These are phyloP conservation scores for Drosophila kanapiae DNA, from an alignment of 1,140 invertebrate species.

Conservation along the genomic window DNA sequence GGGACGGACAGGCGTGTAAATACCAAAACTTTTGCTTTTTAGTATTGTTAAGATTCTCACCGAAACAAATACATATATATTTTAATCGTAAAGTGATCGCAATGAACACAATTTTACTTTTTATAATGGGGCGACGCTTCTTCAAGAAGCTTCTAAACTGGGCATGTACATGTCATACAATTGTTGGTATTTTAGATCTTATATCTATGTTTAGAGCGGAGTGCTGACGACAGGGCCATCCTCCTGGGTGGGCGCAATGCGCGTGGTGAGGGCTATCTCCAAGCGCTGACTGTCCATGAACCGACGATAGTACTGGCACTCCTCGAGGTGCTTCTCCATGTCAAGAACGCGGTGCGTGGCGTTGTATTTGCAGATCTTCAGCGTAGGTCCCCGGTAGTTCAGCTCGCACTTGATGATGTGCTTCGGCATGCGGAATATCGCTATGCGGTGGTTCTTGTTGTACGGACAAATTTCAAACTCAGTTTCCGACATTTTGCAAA, in stretches of 20 bases:
- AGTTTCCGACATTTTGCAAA: slow-evolving; percentile 54
- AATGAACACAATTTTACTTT: background rate
- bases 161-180: background rate
- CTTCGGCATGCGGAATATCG: slow-evolving; percentile 62
- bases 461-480: slow-evolving; percentile 65
- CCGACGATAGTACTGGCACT: slow-evolving; percentile 49
- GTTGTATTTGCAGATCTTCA: slow-evolving; percentile 73
- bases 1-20: slow-evolving; percentile 38
- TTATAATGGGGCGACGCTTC: background rate
- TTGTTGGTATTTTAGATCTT: background rate
- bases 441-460: slow-evolving; percentile 57
- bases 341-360: slow-evolving; percentile 69
- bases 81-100: slow-evolving; percentile 15
- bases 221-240: slow-evolving; percentile 5
- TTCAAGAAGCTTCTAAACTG: slow-evolving; percentile 12
- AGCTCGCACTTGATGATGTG: slow-evolving; percentile 71
- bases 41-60: slow-evolving; percentile 22
- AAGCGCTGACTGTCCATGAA: slow-evolving; percentile 10
- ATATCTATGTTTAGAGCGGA: background rate
- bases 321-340: slow-evolving; percentile 65
- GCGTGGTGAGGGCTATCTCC: slow-evolving; percentile 7
- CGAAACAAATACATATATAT: slow-evolving; percentile 21
- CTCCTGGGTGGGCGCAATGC: slow-evolving; percentile 13
- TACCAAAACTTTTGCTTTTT: slow-evolving; percentile 44
- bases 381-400: slow-evolving; percentile 66